Conservation (phyloP, 2,113 vertebrate genomes). For the Myanophis thanlyinensis region DNA sequence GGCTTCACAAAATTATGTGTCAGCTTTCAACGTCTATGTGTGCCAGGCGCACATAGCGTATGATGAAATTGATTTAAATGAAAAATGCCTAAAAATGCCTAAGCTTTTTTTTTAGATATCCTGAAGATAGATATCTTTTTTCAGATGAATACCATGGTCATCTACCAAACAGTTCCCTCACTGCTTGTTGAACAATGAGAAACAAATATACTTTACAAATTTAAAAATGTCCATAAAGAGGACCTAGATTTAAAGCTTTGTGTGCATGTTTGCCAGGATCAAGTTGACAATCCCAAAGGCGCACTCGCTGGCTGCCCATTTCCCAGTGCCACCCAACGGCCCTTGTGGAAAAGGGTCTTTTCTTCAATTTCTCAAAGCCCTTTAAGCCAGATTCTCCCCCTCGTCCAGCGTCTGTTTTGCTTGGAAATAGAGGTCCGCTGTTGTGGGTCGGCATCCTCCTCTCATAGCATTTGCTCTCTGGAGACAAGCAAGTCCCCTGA, state of each 20-base stretch:
- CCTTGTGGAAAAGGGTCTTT: too few relatives aligned
- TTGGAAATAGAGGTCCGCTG: too few relatives aligned
- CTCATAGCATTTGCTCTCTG: too few relatives aligned
- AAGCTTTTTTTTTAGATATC: background rate
- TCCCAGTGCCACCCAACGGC: too few relatives aligned
- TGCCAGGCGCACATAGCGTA: background rate
- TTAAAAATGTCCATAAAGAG: background rate
- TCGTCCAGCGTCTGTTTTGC: too few relatives aligned
- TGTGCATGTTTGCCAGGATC: background rate
- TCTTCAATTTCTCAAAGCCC: too few relatives aligned
- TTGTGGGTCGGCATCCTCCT: too few relatives aligned
- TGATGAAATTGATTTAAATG: background rate
- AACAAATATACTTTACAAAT: background rate
- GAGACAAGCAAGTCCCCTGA: too few relatives aligned
- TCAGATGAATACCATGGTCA: background rate
- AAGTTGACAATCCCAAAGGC: background rate
- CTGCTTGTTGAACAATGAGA: background rate
- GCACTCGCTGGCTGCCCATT: too few relatives aligned
- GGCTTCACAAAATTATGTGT: background rate
- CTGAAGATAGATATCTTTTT: background rate
- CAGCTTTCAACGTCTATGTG: background rate
- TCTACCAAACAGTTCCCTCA: background rate
- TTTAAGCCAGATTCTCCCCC: too few relatives aligned
- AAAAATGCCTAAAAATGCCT: background rate
- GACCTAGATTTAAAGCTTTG: background rate